Percentiles rank a stretch among this genome's conserved stretches.
Conservation (phyloP, 2,113 vertebrate genomes). For the Brevimyrus niger region DNA sequence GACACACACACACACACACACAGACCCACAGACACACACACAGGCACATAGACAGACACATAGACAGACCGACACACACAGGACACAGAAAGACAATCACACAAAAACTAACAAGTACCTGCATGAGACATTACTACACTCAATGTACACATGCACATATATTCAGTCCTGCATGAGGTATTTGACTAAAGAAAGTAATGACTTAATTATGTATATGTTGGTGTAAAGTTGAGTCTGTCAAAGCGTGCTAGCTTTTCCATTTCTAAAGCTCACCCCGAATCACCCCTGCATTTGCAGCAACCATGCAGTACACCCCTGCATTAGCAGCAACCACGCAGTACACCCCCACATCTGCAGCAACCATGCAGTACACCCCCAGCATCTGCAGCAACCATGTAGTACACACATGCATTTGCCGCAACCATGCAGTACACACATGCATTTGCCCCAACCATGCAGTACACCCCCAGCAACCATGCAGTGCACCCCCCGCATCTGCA, state of each 20-base stretch:
- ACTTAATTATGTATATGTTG: background rate
- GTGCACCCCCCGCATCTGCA: background rate
- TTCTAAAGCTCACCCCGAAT: background rate
- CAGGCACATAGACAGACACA: background rate
- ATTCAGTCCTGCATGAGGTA: background rate
- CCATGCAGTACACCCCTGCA: background rate
- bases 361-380: too few relatives aligned
- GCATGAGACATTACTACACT: background rate
- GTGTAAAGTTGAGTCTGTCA: background rate
- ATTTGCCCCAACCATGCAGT: too few relatives aligned
- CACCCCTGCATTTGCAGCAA: background rate
- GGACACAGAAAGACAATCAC: too few relatives aligned
- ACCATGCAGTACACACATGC: too few relatives aligned
- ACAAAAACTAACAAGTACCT: background rate
- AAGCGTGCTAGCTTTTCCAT: background rate
- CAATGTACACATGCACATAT: background rate
- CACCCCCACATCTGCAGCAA: too few relatives aligned
- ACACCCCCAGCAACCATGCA: background rate
- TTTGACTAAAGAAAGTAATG: background rate
- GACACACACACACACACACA: background rate
- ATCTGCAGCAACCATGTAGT: too few relatives aligned
- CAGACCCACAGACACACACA: too few relatives aligned
- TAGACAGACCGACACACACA: too few relatives aligned
- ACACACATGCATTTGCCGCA: too few relatives aligned
- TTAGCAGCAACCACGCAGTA: too few relatives aligned